These are phyloP conservation scores for Syrphus vitripennis DNA, from an alignment of 2,888 invertebrate species.

Conservation along the genomic window DNA sequence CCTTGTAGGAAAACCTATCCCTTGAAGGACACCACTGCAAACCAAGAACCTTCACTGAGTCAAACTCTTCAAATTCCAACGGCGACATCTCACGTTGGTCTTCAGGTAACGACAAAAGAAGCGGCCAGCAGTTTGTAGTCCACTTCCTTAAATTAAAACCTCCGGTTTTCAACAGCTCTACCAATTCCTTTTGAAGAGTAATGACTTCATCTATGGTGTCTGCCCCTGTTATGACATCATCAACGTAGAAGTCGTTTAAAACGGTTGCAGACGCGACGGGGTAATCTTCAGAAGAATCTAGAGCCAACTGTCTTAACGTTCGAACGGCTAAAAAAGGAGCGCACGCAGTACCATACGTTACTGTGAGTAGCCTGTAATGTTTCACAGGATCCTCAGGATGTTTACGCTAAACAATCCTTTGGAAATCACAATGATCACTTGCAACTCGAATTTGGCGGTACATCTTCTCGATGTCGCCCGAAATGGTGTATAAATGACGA, in stretches of 20 bases:
- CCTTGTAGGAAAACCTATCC: neutral
- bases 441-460: neutral
- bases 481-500: neutral
- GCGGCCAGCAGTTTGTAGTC: neutral
- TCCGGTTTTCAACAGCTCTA: neutral
- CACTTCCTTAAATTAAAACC: neutral
- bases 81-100: too few relatives aligned
- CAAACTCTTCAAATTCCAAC: too few relatives aligned
- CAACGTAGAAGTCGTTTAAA: neutral
- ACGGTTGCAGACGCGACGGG: neutral
- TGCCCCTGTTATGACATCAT: neutral
- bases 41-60: neutral
- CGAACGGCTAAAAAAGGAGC: too few relatives aligned
- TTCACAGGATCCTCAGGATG: neutral
- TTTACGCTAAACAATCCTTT: neutral
- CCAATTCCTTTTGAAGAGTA: neutral
- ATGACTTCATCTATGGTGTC: neutral
- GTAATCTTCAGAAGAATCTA: neutral
- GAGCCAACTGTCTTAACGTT: too few relatives aligned
- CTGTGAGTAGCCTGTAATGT: neutral
- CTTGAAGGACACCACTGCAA: conserved; percentile 3
- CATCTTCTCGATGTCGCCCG: neutral
- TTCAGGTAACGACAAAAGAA: neutral
- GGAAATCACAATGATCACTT: neutral
- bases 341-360: neutral